Evolutionary conservation across 2,888 invertebrate species (phyloP), one percentile per base, ranked within the genome.

Genomic region (Poecilus cupreus): DNA sequence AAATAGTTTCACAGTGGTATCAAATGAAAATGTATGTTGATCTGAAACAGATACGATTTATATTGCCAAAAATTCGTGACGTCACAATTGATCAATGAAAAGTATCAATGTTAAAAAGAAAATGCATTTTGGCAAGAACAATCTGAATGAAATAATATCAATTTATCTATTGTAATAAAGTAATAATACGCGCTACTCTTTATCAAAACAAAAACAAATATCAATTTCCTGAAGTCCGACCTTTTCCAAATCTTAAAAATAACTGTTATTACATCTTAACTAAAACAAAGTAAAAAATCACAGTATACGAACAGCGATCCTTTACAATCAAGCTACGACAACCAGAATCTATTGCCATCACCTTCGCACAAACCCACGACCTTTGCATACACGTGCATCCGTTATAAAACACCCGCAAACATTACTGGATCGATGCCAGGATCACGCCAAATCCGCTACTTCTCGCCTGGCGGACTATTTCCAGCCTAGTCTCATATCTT

Each of bases 381-480:
- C 70, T 80, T 80, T 80, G 54, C 37, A 80, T 39, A 20, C 16
- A 43, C 77, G 77, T 77, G 77, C 26, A 64, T 43, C 46, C 3
- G 16, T 72, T 51, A 49, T 32, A 49, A 26, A 43, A 54, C 72
- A 20, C 51, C 70, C 49, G 72, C 54, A 60, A 54, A 51, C 39
- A 37, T 22, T 39, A 24, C 20, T 80, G 80, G 80, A 54, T 16
- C 1, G 0, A 1, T 49, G 32, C 79, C 79, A 79, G 26, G 4
- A 70, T 39, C 16, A 0, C 64, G 22, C 79, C 46, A 79, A 79
- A 79, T 51, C 37, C 13, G 70, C 79, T 22, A 46, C 10, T 16
- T 49, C 10, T 57, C 37, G 60, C 24, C 77, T 76, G 37, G 60
- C 57, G 22, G 54, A 16, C 72, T 80, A 80, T 80, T 80, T 80